phyloP scores from a whole-genome alignment of 2,797 vertebrate species.

The Somateria mollissima region DNA sequence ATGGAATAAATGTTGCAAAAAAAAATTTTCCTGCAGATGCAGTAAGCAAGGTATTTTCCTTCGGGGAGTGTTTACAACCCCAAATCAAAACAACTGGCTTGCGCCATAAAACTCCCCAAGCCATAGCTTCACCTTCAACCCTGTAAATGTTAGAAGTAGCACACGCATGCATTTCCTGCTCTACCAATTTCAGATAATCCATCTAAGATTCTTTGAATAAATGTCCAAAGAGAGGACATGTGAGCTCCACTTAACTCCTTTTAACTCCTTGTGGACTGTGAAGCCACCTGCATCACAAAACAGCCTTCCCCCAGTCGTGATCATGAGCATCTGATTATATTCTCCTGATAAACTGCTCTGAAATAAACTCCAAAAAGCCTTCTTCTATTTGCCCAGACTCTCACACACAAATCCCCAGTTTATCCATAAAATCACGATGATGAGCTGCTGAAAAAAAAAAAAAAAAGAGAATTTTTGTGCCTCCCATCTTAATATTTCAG shows the following conservation, averaged over 20 bases:
- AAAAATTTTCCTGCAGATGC: not conserved
- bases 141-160: constrained; percentile 29
- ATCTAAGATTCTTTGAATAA: constrained; percentile 32
- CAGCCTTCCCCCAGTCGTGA: not conserved
- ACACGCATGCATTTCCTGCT: constrained; percentile 36
- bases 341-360: not conserved
- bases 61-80: constrained; percentile 44
- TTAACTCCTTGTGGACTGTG: not conserved
- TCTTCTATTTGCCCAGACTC: constrained; percentile 49
- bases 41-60: not conserved
- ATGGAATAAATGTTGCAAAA: not conserved
- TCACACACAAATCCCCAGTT: constrained; percentile 9
- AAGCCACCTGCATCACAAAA: not conserved
- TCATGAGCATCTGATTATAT: not conserved
- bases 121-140: constrained; percentile 50
- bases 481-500: constrained; percentile 33
- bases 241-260: not conserved
- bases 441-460: not conserved
- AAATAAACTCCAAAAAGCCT: not conserved
- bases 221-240: not conserved
- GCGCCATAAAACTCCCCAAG: constrained; percentile 26
- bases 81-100: constrained; percentile 51
- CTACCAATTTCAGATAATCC: constrained; percentile 20
- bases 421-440: constrained; percentile 32
- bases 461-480: not conserved